phyloP scores from a whole-genome alignment of 2,888 invertebrate genomes.

The Drosophila barbarae region DNA sequence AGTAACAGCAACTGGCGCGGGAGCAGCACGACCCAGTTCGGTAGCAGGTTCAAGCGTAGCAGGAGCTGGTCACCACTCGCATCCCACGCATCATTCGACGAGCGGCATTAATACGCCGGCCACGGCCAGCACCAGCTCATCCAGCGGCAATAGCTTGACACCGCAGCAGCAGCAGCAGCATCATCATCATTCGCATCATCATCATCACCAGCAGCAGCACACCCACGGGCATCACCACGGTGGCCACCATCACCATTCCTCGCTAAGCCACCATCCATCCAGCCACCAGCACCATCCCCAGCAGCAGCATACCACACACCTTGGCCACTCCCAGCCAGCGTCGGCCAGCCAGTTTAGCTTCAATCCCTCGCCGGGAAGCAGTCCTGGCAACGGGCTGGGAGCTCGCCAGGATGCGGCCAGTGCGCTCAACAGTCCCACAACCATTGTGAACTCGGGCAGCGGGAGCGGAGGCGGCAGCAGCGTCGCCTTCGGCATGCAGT shows the following conservation, averaged over 20 bases:
- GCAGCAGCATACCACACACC: slow-evolving; percentile 6
- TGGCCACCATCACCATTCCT: slow-evolving; percentile 18
- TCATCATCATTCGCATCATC: slow-evolving; percentile 47
- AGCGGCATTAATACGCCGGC: slow-evolving; percentile 65
- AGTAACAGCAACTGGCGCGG: slow-evolving; percentile 14
- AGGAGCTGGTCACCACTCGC: slow-evolving; percentile 47
- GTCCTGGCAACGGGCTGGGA: slow-evolving; percentile 60
- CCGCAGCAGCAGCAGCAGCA: slow-evolving; percentile 59
- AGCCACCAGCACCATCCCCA: slow-evolving; percentile 11
- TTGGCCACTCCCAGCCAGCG: slow-evolving; percentile 28
- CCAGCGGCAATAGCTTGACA: slow-evolving; percentile 64
- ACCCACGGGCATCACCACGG: slow-evolving; percentile 27
- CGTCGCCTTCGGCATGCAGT: slow-evolving; percentile 70
- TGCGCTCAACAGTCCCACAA: slow-evolving; percentile 71
- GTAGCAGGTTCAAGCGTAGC: background rate
- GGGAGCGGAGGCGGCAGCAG: slow-evolving; percentile 66
- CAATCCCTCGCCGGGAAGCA: slow-evolving; percentile 66
- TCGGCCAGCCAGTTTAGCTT: slow-evolving; percentile 65
- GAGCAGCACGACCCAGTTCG: background rate
- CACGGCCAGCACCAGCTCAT: slow-evolving; percentile 70
- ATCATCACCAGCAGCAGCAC: slow-evolving; percentile 14
- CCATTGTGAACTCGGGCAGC: slow-evolving; percentile 72
- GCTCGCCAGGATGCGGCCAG: slow-evolving; percentile 67
- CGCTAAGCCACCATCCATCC: slow-evolving; percentile 15
- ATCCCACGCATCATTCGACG: slow-evolving; percentile 25